These are phyloP conservation scores for Caranx ignobilis DNA, from an alignment of 2,113 vertebrate species.

Conservation along the genomic window DNA sequence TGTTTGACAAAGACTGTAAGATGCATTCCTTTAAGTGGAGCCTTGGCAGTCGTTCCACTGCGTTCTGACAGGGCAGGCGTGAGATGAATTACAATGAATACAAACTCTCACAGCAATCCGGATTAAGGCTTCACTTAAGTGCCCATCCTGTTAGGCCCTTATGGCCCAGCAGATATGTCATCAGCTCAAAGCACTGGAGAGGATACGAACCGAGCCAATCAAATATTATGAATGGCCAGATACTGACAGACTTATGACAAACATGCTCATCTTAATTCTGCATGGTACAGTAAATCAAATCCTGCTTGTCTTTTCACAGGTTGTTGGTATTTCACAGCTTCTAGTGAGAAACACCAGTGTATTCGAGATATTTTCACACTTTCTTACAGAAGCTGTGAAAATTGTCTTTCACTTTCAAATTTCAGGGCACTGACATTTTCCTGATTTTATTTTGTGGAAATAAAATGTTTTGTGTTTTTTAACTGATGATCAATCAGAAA, in stretches of 20 bases:
- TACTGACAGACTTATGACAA: neutral
- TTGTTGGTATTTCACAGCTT: too few species aligned
- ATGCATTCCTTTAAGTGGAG: slow-evolving; percentile 65
- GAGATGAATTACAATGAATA: slow-evolving; percentile 75
- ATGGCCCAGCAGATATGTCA: slow-evolving; percentile 17
- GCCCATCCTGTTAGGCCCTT: slow-evolving; percentile 39
- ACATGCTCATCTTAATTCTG: neutral
- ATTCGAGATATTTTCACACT: too few species aligned
- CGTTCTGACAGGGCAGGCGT: slow-evolving; percentile 60
- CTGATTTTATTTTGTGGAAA: neutral
- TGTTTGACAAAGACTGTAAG: slow-evolving; percentile 36
- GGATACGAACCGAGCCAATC: neutral
- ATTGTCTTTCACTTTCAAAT: too few species aligned
- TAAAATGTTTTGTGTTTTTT: too few species aligned
- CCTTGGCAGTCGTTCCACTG: slow-evolving; percentile 55
- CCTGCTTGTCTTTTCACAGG: too few species aligned
- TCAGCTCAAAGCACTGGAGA: slow-evolving; percentile 1
- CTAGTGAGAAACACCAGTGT: too few species aligned
- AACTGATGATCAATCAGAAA: too few species aligned
- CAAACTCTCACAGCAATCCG: slow-evolving; percentile 56
- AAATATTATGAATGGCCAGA: neutral
- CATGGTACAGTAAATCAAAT: too few species aligned
- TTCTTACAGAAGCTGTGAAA: too few species aligned
- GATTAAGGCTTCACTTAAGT: slow-evolving; percentile 68
- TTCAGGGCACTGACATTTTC: neutral